Evolutionary conservation across 2,797 vertebrate species (phyloP).

Genomic region (Lemur catta): DNA sequence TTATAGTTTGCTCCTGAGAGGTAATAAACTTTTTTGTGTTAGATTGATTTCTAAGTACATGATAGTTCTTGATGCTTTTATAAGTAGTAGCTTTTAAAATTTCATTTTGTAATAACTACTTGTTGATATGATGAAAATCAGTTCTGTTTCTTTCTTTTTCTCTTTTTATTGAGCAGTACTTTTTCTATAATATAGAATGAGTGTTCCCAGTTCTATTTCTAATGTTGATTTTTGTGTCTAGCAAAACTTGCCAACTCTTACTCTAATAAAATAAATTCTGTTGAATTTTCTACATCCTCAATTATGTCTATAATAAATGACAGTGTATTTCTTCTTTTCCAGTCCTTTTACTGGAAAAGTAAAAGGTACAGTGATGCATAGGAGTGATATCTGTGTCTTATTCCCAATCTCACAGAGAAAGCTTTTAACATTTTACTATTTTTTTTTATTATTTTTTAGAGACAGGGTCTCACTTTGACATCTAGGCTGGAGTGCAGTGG

Average conservation of each 20-base stretch:
- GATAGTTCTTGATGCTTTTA: slow-evolving; percentile 1
- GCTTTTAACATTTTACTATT: background rate
- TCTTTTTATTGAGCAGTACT: too few relatives aligned
- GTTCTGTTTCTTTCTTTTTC: background rate
- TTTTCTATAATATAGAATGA: too few relatives aligned
- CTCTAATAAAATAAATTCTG: background rate
- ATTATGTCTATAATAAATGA: background rate
- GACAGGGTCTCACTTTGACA: background rate
- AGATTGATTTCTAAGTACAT: slow-evolving; percentile 17
- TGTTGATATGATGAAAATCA: background rate
- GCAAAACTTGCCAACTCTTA: background rate
- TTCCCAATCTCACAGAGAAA: background rate
- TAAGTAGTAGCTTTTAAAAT: background rate
- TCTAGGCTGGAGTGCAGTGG: background rate
- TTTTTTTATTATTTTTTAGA: background rate
- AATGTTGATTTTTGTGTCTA: background rate
- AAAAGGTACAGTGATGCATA: background rate
- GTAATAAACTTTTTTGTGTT: background rate
- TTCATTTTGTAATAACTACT: background rate
- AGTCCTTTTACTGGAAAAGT: background rate
- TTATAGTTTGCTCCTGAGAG: background rate
- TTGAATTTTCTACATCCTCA: background rate
- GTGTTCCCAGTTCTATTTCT: background rate
- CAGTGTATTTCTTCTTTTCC: background rate
- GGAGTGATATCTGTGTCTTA: background rate